Percentiles rank a stretch among this genome's conserved stretches.
These are phyloP conservation scores for Xanthostigma xanthostigma DNA, from an alignment of 2,888 invertebrate species.

Conservation along the genomic window DNA sequence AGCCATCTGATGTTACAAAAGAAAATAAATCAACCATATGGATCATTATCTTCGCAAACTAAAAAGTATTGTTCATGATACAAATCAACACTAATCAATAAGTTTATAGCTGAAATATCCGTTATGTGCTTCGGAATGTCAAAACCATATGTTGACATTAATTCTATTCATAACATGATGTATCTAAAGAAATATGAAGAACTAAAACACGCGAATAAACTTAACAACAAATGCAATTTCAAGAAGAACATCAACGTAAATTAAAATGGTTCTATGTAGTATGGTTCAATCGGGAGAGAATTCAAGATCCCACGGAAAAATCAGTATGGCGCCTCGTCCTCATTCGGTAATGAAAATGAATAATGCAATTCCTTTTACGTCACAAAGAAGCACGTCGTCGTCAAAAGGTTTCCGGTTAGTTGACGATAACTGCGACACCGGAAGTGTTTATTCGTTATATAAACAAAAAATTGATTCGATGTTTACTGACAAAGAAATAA, in stretches of 20 bases:
- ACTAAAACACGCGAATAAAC: neutral
- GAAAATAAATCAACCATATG: too few species aligned
- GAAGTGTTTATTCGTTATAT: conserved; percentile 46
- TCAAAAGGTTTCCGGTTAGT: conserved; percentile 24
- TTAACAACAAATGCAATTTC: neutral
- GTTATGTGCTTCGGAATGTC: too few species aligned
- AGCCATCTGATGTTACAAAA: too few species aligned
- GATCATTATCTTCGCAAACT: too few species aligned
- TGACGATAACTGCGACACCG: conserved; percentile 21
- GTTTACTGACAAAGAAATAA: conserved; percentile 43
- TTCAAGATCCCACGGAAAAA: neutral
- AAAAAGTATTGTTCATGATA: too few species aligned
- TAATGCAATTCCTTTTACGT: neutral
- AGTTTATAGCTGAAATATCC: too few species aligned
- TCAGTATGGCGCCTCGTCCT: conserved; percentile 4
- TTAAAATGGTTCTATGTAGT: conserved; percentile 4
- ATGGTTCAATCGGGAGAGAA: neutral
- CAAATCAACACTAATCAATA: too few species aligned
- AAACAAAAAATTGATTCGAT: conserved; percentile 77
- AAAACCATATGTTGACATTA: too few species aligned
- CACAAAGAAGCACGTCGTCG: conserved; percentile 15
- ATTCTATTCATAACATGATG: neutral
- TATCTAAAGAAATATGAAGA: neutral
- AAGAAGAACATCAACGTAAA: neutral
- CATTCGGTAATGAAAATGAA: conserved; percentile 2